phyloP scores from a whole-genome alignment of 2,888 invertebrate species.

The Ceramica pisi region DNA sequence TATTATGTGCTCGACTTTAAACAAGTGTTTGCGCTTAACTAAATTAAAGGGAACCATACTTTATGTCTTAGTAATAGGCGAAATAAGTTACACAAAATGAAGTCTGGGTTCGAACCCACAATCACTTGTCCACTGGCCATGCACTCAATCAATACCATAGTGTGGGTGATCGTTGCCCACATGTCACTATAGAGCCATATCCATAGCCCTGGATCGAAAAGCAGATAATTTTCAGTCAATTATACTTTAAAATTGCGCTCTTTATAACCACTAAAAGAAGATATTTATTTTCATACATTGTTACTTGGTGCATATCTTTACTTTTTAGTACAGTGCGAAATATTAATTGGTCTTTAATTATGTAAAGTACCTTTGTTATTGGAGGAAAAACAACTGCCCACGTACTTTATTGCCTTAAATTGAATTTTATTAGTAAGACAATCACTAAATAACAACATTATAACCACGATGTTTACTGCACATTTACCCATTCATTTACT shows the following conservation, averaged over 20 bases:
- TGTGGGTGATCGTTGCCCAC: too few relatives aligned
- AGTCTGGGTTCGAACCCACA: too few relatives aligned
- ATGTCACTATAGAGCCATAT: too few relatives aligned
- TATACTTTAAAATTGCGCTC: conserved; percentile 15
- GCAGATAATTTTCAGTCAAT: conserved; percentile 12
- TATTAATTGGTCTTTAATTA: conserved; percentile 42
- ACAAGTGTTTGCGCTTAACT: too few relatives aligned
- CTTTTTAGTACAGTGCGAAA: conserved; percentile 11
- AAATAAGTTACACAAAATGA: too few relatives aligned
- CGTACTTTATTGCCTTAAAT: conserved; percentile 12
- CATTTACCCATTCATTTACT: background rate
- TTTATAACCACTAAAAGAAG: conserved; percentile 10
- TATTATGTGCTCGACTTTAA: too few relatives aligned
- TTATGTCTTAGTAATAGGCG: too few relatives aligned
- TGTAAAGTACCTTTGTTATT: conserved; percentile 9
- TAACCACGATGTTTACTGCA: background rate
- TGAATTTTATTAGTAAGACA: background rate
- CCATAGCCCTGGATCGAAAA: background rate
- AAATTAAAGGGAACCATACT: too few relatives aligned
- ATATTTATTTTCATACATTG: conserved; percentile 10
- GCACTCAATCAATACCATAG: too few relatives aligned
- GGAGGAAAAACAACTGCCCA: conserved; percentile 5
- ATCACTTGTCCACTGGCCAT: too few relatives aligned
- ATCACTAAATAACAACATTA: background rate
- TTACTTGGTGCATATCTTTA: conserved; percentile 24